phyloP scores from a whole-genome alignment of 2,797 vertebrate species.

The Pangasius larnaudii region DNA sequence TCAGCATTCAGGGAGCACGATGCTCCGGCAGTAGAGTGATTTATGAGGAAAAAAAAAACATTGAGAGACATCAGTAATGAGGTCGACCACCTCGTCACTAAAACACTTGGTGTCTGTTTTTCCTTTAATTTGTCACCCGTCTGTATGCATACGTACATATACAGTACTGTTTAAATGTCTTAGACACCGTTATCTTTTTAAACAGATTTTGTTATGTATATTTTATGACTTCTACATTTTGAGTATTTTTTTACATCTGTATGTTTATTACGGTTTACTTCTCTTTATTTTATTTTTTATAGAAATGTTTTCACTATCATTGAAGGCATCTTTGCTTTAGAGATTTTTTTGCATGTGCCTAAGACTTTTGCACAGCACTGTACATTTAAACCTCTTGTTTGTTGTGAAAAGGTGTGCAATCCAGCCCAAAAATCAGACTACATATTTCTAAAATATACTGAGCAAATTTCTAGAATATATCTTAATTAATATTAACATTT shows the following conservation, averaged over 20 bases:
- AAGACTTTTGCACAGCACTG: background rate
- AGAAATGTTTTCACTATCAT: background rate
- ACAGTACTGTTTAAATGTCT: background rate
- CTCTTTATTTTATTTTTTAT: background rate
- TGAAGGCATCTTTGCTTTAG: background rate
- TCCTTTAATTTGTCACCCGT: background rate
- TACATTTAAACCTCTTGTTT: background rate
- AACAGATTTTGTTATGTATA: background rate
- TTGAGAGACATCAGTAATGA: background rate
- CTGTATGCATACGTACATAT: background rate
- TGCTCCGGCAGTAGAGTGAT: background rate
- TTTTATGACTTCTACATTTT: background rate
- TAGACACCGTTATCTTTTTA: background rate
- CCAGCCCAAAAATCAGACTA: background rate
- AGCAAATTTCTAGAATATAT: constrained; percentile 10
- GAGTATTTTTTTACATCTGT: no score
- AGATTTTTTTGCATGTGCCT: background rate
- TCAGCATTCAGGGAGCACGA: background rate
- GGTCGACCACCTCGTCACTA: background rate
- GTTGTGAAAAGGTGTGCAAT: background rate
- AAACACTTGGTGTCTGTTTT: background rate
- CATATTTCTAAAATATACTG: background rate
- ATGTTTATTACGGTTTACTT: background rate
- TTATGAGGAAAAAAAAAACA: background rate
- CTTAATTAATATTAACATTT: background rate